Conservation (phyloP, 53 echinoderm and acorn worm species). For the Mesocentrotus franciscanus region DNA sequence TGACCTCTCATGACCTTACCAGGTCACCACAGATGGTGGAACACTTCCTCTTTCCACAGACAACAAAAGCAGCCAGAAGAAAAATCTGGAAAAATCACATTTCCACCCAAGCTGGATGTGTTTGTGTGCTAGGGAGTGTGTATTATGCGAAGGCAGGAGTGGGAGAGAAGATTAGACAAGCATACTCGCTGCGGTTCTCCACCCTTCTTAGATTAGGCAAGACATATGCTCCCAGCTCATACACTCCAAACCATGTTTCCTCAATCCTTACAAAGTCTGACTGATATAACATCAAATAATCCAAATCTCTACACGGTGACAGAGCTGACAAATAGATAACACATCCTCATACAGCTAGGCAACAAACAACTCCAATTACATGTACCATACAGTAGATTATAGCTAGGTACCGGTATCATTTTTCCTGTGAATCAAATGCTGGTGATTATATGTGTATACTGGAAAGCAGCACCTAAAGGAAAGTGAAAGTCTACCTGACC, state of each 20-base stretch:
- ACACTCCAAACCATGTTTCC: background rate
- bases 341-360: background rate
- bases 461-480: constrained; percentile 2
- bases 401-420: background rate
- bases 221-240: background rate
- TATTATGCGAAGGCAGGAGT: background rate
- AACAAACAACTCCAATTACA: background rate
- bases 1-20: constrained; percentile 28
- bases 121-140: constrained; percentile 19
- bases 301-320: background rate
- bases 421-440: background rate
- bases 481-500: constrained; percentile 19
- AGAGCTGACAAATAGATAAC: constrained; percentile 10
- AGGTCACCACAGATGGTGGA: constrained; percentile 50
- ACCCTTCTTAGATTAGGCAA: constrained; percentile 36
- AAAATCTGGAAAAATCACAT: background rate
- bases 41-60: constrained; percentile 24
- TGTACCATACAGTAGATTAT: background rate
- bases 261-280: background rate
- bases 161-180: constrained; percentile 17
- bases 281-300: background rate
- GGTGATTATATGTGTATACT: background rate
- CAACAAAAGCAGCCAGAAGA: constrained; percentile 21
- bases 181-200: constrained; percentile 3
- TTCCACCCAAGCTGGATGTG: constrained; percentile 4